These are phyloP conservation scores for Deroplatys truncata DNA, from an alignment of 2,888 invertebrate genomes.

Conservation along the genomic window DNA sequence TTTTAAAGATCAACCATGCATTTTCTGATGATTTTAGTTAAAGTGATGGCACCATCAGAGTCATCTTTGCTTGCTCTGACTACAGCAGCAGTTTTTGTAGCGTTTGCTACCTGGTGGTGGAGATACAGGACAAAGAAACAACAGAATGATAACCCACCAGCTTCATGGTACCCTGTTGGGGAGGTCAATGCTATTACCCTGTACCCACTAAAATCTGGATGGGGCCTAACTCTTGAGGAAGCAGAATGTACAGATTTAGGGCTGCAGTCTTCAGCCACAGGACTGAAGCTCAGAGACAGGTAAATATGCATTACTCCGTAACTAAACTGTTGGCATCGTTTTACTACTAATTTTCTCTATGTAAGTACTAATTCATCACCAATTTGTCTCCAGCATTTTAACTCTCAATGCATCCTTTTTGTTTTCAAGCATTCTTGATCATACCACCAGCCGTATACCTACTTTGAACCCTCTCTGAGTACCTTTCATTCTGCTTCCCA, in stretches of 20 bases:
- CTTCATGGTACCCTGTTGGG: neutral
- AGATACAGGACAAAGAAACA: neutral
- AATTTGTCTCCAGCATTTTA: too few relatives aligned
- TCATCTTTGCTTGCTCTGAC: neutral
- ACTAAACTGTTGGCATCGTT: too few relatives aligned
- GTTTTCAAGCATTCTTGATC: too few relatives aligned
- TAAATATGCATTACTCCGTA: neutral
- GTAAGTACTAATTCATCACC: too few relatives aligned
- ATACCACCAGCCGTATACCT: too few relatives aligned
- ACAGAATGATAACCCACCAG: neutral
- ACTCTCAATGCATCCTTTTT: too few relatives aligned
- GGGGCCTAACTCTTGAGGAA: neutral
- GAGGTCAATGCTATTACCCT: neutral
- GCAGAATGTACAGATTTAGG: neutral
- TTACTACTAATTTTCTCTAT: too few relatives aligned
- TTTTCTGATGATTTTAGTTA: too few relatives aligned
- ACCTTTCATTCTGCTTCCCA: too few relatives aligned
- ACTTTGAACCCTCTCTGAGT: too few relatives aligned
- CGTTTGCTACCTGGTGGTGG: neutral
- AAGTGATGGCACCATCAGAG: neutral
- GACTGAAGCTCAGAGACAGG: neutral
- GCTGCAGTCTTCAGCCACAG: neutral
- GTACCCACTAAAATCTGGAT: slow-evolving; percentile 14
- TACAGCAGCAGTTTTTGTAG: neutral
- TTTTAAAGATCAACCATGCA: too few relatives aligned